A percentile compares a stretch with the other conserved stretches of the same genome.
phyloP scores from a whole-genome alignment of 2,888 invertebrate genomes.

The Gerris lacustris region DNA sequence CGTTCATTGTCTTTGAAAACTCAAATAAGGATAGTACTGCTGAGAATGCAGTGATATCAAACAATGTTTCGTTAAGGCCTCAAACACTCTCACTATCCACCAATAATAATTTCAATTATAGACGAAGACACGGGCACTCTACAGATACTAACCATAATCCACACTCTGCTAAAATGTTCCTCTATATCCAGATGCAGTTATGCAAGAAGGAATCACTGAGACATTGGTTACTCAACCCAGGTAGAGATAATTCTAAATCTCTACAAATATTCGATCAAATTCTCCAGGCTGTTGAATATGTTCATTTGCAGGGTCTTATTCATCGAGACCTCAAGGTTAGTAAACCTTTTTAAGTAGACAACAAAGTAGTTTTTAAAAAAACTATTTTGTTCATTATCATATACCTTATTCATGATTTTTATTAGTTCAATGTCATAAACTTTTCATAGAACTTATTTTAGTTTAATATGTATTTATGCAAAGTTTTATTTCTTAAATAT shows the following conservation, averaged over 20 bases:
- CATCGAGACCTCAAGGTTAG: conserved; percentile 87
- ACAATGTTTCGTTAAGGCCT: neutral
- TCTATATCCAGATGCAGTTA: conserved; percentile 97
- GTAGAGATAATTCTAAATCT: conserved; percentile 39
- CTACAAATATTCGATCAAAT: conserved; percentile 76
- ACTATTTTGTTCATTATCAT: too few relatives aligned
- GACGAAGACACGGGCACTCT: neutral
- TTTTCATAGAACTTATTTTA: too few relatives aligned
- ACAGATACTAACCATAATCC: neutral
- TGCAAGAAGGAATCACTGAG: conserved; percentile 78
- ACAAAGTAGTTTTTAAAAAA: neutral
- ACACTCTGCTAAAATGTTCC: conserved; percentile 46
- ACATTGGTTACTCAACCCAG: conserved; percentile 67
- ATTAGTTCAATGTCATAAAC: too few relatives aligned
- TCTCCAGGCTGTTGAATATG: conserved; percentile 87
- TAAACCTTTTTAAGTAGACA: conserved; percentile 33
- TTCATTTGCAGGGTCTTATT: conserved; percentile 82
- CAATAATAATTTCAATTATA: neutral
- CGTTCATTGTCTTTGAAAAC: conserved; percentile 42
- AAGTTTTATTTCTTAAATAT: too few relatives aligned
- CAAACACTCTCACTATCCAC: neutral
- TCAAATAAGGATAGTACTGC: conserved; percentile 32
- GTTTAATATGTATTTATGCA: too few relatives aligned
- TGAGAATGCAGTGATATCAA: neutral
- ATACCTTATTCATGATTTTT: too few relatives aligned